phyloP scores from a whole-genome alignment of 2,888 invertebrate species.

The Torymus aiolomorphi region DNA sequence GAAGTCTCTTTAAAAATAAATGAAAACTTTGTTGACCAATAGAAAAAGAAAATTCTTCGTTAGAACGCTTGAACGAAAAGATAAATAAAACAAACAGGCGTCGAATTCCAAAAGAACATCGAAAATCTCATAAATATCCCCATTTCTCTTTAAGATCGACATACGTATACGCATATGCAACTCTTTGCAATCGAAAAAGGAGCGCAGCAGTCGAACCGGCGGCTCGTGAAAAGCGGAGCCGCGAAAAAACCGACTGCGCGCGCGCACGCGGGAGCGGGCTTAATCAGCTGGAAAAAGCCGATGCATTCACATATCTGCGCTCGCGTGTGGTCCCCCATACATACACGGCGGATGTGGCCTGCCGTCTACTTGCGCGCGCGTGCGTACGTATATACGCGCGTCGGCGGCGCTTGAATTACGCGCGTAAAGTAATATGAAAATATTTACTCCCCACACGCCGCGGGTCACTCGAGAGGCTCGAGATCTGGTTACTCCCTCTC shows the following conservation, averaged over 20 bases:
- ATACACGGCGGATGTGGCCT: slow-evolving; percentile 12
- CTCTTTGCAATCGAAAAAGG: too few relatives aligned
- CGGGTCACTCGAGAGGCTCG: slow-evolving; percentile 50
- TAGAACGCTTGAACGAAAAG: too few relatives aligned
- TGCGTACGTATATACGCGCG: background rate
- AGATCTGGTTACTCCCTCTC: slow-evolving; percentile 70
- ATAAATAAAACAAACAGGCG: too few relatives aligned
- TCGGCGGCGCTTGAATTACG: slow-evolving; percentile 72
- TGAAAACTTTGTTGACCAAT: too few relatives aligned
- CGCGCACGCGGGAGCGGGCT: slow-evolving; percentile 14
- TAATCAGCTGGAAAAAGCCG: slow-evolving; percentile 54
- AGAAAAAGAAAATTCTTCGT: too few relatives aligned
- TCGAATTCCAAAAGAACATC: too few relatives aligned
- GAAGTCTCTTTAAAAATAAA: too few relatives aligned
- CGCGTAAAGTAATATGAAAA: slow-evolving; percentile 74
- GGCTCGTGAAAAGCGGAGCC: slow-evolving; percentile 36
- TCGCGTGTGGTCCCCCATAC: slow-evolving; percentile 39
- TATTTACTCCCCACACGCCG: slow-evolving; percentile 69
- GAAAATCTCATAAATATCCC: too few relatives aligned
- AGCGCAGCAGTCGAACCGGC: slow-evolving; percentile 10
- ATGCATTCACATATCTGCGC: slow-evolving; percentile 39
- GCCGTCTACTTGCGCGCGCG: background rate
- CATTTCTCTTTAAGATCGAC: too few relatives aligned
- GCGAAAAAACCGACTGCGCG: background rate
- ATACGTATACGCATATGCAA: too few relatives aligned